Base-by-base conservation (phyloP, 2,113 vertebrate species). In the Delphinus delphis region DNA sequence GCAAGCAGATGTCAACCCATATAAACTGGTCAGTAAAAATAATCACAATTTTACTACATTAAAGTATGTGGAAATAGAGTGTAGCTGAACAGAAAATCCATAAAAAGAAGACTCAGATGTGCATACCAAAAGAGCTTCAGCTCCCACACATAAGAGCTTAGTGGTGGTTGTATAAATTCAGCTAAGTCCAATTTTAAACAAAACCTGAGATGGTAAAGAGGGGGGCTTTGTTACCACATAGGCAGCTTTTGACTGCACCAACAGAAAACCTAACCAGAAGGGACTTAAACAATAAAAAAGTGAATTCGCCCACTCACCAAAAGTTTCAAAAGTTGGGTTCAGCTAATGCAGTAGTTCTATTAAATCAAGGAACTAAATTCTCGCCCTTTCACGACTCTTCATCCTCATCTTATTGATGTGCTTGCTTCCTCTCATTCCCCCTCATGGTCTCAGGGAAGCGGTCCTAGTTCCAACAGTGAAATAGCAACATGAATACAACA, bases 1-100 rank as follows among this genome's bases (percentile, higher is more conserved):
- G 74, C 44, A 89, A 97, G 74, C 85, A 94, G 70, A 96, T 74
- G 91, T 50, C 94, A 96, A 89, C 76, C 33, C 38, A 95, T 95
- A 95, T 96, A 97, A 97, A 97, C 93, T 94, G 53, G 73, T 81
- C 88, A 58, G 93, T 95, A 97, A 95, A 97, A 97, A 92, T 96
- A 95, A 97, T 97, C 88, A 92, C 96, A 96, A 97, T 96, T 97
- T 97, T 88, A 97, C 95, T 96, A 80, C 82, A 86, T 93, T 95
- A 88, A 97, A 97, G 96, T 91, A 89, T 97, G 86, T 97, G 92
- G 97, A 96, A 95, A 97, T 87, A 89, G 71, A 96, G 88, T 93
- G 31, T 65, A 68, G 60, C 63, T 33, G 63, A 97, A 93, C 82
- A 97, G 97, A 97, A 98, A 97, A 97, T 96, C 96, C 89, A 97